Evolutionary conservation across 2,113 vertebrate species (phyloP).

Genomic region (Pionites leucogaster): DNA sequence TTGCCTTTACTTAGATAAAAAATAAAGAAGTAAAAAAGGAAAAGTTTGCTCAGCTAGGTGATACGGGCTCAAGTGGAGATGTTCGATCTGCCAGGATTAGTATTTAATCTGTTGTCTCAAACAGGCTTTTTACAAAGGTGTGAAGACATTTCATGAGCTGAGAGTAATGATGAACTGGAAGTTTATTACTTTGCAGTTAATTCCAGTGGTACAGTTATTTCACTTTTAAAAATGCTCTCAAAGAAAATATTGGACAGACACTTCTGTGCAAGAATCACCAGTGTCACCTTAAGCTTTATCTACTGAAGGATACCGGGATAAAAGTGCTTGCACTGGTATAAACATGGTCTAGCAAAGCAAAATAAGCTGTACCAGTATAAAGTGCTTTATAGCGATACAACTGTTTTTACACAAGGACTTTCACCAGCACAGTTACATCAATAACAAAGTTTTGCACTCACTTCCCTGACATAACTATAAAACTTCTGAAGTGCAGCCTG

Average conservation of each 20-base stretch:
- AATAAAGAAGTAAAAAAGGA: not conserved
- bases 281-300: not conserved
- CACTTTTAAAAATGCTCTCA: slow-evolving; percentile 23
- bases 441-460: not conserved
- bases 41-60: not conserved
- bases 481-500: not conserved
- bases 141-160: slow-evolving; percentile 48
- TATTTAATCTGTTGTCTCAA: slow-evolving; percentile 50
- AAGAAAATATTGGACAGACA: slow-evolving; percentile 23
- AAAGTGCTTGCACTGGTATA: not conserved
- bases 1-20: slow-evolving; percentile 53
- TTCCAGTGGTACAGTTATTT: slow-evolving; percentile 40
- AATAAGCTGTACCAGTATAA: slow-evolving; percentile 19
- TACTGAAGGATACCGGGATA: not conserved
- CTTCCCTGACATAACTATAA: not conserved
- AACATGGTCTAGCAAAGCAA: slow-evolving; percentile 10
- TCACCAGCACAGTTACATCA: not conserved
- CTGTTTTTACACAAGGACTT: not conserved
- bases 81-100: slow-evolving; percentile 1
- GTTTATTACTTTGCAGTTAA: slow-evolving; percentile 41
- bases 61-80: slow-evolving; percentile 52
- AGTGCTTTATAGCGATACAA: slow-evolving; percentile 36
- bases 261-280: slow-evolving; percentile 15
- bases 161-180: slow-evolving; percentile 24
- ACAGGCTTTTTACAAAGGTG: slow-evolving; percentile 29